Evolutionary conservation across 2,888 invertebrate species (phyloP).

Genomic region (Eupithecia abbreviata): DNA sequence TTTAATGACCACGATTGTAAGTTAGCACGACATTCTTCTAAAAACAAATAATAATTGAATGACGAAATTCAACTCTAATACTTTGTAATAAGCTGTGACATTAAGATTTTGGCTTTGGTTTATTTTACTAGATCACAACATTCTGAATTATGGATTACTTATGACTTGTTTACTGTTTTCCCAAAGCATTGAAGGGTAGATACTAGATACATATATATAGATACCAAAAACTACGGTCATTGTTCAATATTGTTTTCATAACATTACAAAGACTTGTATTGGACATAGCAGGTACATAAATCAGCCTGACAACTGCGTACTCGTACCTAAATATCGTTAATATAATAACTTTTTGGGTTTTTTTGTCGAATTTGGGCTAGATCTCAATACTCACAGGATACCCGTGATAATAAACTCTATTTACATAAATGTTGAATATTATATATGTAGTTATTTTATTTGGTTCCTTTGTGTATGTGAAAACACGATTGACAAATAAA

Average conservation of each 20-base stretch:
- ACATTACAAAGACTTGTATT: background rate
- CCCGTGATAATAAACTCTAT: too few relatives aligned
- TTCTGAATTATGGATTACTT: background rate
- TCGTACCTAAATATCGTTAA: background rate
- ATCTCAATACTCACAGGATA: too few relatives aligned
- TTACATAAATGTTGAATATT: too few relatives aligned
- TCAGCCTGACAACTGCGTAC: background rate
- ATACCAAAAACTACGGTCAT: background rate
- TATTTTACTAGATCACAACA: background rate
- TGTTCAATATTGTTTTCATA: slow-evolving; percentile 7
- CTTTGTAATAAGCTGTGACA: background rate
- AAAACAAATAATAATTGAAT: background rate
- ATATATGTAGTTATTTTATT: too few relatives aligned
- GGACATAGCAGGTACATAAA: background rate
- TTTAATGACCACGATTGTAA: background rate
- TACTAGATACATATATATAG: background rate
- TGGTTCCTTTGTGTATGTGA: too few relatives aligned
- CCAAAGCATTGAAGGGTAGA: background rate
- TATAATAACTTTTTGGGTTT: background rate
- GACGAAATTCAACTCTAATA: background rate
- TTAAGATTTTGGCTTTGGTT: background rate
- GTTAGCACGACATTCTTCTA: background rate
- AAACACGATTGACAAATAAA: too few relatives aligned
- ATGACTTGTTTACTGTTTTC: background rate
- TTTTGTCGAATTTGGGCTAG: too few relatives aligned